Percentiles rank a stretch among this genome's conserved stretches.
phyloP scores from a whole-genome alignment of 2,888 invertebrate species.

The Hypsopygia costalis region DNA sequence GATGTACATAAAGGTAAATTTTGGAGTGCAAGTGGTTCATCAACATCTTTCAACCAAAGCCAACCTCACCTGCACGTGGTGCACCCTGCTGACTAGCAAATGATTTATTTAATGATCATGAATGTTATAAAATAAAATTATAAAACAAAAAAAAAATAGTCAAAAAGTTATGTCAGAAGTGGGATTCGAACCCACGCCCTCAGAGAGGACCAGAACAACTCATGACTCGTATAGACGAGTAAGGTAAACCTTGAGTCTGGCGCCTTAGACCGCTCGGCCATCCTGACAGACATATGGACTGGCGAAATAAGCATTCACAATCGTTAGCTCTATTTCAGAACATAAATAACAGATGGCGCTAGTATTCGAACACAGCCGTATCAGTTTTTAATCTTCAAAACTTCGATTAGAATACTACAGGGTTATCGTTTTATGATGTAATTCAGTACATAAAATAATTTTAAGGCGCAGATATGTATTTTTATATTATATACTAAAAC shows the following conservation, averaged over 20 bases:
- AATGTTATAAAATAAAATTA: not conserved
- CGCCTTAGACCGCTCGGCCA: conserved; percentile 96
- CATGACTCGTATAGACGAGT: conserved; percentile 84
- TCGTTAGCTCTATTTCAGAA: conserved; percentile 15
- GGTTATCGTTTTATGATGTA: no score
- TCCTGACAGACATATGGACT: conserved; percentile 78
- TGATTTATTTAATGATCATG: no score
- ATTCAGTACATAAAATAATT: no score
- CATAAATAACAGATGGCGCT: conserved; percentile 39
- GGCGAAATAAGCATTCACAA: conserved; percentile 36
- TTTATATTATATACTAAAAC: no score
- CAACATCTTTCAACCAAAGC: no score
- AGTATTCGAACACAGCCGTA: not conserved
- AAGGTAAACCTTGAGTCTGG: conserved; percentile 77
- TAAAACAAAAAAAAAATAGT: conserved; percentile 4
- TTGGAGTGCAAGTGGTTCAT: no score
- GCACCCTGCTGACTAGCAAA: no score
- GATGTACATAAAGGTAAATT: no score
- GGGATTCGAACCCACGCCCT: conserved; percentile 92
- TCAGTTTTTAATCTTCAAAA: no score
- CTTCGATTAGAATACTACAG: no score
- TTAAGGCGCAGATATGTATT: no score
- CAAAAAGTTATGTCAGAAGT: conserved; percentile 84
- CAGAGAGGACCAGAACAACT: conserved; percentile 86
- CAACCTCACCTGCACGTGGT: no score